A percentile compares a stretch with the other conserved stretches of the same genome.
These are phyloP conservation scores for Gephyroberyx darwinii DNA, from an alignment of 2,797 vertebrate genomes.

Conservation along the genomic window DNA sequence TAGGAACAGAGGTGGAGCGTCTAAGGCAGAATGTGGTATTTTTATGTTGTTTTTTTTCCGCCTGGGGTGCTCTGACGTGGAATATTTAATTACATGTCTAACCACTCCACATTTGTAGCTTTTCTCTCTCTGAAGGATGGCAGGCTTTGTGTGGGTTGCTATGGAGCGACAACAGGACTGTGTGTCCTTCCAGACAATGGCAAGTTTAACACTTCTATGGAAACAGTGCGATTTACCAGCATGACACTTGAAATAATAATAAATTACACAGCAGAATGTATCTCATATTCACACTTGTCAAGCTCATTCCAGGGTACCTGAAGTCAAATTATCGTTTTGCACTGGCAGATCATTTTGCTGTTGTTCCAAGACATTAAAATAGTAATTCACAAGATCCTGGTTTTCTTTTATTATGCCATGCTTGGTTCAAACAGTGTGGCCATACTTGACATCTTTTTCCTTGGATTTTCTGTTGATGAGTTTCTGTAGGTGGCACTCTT, in stretches of 20 bases:
- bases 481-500: no score
- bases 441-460: no score
- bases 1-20: neutral
- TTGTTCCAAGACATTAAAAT: neutral
- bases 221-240: neutral
- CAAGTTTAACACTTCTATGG: neutral
- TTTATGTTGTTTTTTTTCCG: constrained; percentile 22
- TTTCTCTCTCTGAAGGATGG: neutral
- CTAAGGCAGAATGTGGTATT: neutral
- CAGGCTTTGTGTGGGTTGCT: constrained; percentile 30
- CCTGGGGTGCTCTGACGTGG: constrained; percentile 3
- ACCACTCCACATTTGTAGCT: constrained; percentile 5
- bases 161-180: neutral
- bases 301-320: no score
- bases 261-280: no score
- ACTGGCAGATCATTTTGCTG: no score
- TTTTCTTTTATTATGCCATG: no score
- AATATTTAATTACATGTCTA: constrained; percentile 49
- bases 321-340: no score
- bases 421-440: no score
- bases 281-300: no score
- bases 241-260: neutral
- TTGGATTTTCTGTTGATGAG: no score
- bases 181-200: constrained; percentile 3
- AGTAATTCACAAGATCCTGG: no score